Conservation (phyloP, 2,113 vertebrate genomes). For the Taxidea taxus region DNA sequence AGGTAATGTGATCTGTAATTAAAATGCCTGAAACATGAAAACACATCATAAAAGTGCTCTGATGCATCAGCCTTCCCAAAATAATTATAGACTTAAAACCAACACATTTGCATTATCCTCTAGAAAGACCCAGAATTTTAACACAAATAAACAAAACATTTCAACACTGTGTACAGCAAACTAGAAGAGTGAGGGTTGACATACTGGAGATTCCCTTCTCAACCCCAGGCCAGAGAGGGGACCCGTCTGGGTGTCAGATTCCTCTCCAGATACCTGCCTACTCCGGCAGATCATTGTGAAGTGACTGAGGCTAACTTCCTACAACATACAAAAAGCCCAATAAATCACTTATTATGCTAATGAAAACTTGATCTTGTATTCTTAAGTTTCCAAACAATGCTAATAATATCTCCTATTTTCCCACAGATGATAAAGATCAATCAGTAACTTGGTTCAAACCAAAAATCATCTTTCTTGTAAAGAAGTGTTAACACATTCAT, state of each 20-base stretch:
- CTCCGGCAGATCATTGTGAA: background rate
- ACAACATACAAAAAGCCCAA: background rate
- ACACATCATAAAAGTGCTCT: background rate
- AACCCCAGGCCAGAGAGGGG: background rate
- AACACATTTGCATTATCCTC: background rate
- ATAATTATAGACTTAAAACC: background rate
- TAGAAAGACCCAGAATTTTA: background rate
- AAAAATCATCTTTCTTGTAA: background rate
- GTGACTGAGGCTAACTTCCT: background rate
- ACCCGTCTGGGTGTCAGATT: background rate
- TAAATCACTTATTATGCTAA: background rate
- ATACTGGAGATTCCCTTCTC: background rate
- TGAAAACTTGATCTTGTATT: background rate
- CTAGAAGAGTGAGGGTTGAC: background rate
- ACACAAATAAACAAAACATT: background rate
- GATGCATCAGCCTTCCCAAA: background rate
- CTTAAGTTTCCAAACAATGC: background rate
- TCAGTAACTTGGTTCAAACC: background rate
- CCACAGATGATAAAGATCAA: background rate
- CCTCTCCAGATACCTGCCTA: background rate
- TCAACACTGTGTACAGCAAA: background rate
- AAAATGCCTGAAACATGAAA: constrained; percentile 45
- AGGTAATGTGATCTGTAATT: constrained; percentile 46
- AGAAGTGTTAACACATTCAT: constrained; percentile 13
- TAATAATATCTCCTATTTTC: background rate